Evolutionary conservation across 1,140 invertebrate species (phyloP), one percentile per base, ranked within the genome.

Genomic region (Lordiphosa collinella): DNA sequence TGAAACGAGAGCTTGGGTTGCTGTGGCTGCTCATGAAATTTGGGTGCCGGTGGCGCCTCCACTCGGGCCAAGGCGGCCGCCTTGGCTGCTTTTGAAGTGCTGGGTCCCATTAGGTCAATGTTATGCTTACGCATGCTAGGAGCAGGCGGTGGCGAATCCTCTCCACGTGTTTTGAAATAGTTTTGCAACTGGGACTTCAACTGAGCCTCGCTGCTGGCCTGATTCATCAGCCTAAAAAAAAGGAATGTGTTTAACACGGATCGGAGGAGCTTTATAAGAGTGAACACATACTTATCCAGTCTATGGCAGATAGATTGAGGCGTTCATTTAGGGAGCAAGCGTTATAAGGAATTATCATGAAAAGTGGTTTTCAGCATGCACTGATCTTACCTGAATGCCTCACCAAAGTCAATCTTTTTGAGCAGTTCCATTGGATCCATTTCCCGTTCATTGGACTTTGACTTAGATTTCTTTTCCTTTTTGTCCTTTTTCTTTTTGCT

Each of bases 381-480:
- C 1, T 14, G 13, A 7, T 90, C 88, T 73, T 91, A 93, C 90
- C 93, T 93, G 58, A 92, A 90, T 3, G 92, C 93, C 85, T 93
- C 92, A 57, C 92, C 90, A 18, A 93, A 89, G 84, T 93, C 93
- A 74, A 93, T 92, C 59, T 92, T 91, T 34, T 84, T 73, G 11
- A 87, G 50, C 40, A 78, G 43, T 53, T 84, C 78, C 13, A 84
- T 41, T 5, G 78, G 43, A 34, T 60, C 54, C 14, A 38, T 53
- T 91, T 89, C 90, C 90, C 90, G 90, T 92, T 86, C 64, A 89
- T 90, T 44, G 88, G 70, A 61, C 5, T 82, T 71, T 11, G 55
- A 44, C 37, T 90, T 75, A 88, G 90, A 90, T 92, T 90, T 93
- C 57, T 93, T 91, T 61, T 92, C 89, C 32, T 92, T 91, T 13